Percentiles rank a stretch among this genome's conserved stretches.
Conservation (phyloP, 53 echinoderm and acorn worm genomes). For the Apostichopus leukothele region DNA sequence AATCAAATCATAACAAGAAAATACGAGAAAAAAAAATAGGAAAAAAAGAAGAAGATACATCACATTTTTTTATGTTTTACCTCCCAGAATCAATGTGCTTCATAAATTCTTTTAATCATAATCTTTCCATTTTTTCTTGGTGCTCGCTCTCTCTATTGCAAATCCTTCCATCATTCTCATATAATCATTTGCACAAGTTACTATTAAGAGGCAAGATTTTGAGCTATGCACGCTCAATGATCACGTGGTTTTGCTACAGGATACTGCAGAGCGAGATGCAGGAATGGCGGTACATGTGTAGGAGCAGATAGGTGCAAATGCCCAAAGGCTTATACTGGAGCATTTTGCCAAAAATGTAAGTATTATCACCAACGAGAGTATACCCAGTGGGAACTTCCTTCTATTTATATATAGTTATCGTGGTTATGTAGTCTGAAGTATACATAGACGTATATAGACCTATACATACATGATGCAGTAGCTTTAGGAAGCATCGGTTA, state of each 20-base stretch:
- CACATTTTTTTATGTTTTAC: no score
- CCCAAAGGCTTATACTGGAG: slow-evolving; percentile 66
- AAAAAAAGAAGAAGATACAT: no score
- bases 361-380: neutral
- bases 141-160: neutral
- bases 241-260: slow-evolving; percentile 53
- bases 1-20: no score
- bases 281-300: slow-evolving; percentile 81
- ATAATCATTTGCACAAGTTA: neutral
- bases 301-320: slow-evolving; percentile 83
- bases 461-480: no score
- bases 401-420: no score
- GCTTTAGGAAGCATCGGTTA: no score
- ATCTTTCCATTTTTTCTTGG: neutral
- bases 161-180: neutral
- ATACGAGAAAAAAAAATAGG: no score
- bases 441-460: no score
- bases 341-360: slow-evolving; percentile 51
- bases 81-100: neutral
- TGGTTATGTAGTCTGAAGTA: no score
- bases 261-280: slow-evolving; percentile 76
- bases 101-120: neutral
- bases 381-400: no score
- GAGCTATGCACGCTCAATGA: slow-evolving; percentile 1
- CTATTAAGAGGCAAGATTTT: neutral